Percentiles rank a stretch among this genome's conserved stretches.
These are phyloP conservation scores for Nomada hirtipes DNA, from an alignment of 2,888 invertebrate species.

Conservation along the genomic window DNA sequence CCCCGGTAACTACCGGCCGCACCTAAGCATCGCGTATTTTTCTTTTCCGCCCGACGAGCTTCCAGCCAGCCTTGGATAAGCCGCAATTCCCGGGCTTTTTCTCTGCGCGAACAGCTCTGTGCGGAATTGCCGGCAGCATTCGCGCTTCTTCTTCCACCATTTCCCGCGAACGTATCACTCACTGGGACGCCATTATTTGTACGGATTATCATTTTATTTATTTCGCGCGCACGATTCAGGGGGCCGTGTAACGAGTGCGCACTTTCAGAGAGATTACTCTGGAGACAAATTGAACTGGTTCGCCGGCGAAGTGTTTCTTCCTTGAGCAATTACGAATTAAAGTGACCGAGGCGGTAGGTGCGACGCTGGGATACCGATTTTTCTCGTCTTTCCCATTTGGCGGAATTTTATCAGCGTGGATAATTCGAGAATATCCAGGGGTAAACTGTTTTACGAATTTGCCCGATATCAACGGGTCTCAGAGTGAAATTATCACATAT, in stretches of 20 bases:
- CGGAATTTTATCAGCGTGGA: too few species aligned
- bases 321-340: constrained; percentile 6
- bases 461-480: too few species aligned
- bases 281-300: neutral
- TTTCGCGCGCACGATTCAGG: neutral
- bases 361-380: too few species aligned
- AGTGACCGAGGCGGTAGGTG: neutral
- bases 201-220: constrained; percentile 31
- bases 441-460: too few species aligned
- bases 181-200: constrained; percentile 5
- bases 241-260: neutral
- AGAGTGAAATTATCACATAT: too few species aligned
- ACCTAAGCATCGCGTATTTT: constrained; percentile 40
- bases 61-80: constrained; percentile 40
- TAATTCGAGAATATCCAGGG: too few species aligned
- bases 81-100: constrained; percentile 51
- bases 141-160: constrained; percentile 4
- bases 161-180: neutral
- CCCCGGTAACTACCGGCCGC: neutral
- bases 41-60: constrained; percentile 38
- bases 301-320: neutral
- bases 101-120: constrained; percentile 15
- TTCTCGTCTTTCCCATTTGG: too few species aligned
- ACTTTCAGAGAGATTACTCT: neutral
- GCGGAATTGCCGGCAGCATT: constrained; percentile 38